Percentiles rank a stretch among this genome's conserved stretches.
These are phyloP conservation scores for Choristoneura rosaceana DNA, from an alignment of 2,888 invertebrate species.

Conservation along the genomic window DNA sequence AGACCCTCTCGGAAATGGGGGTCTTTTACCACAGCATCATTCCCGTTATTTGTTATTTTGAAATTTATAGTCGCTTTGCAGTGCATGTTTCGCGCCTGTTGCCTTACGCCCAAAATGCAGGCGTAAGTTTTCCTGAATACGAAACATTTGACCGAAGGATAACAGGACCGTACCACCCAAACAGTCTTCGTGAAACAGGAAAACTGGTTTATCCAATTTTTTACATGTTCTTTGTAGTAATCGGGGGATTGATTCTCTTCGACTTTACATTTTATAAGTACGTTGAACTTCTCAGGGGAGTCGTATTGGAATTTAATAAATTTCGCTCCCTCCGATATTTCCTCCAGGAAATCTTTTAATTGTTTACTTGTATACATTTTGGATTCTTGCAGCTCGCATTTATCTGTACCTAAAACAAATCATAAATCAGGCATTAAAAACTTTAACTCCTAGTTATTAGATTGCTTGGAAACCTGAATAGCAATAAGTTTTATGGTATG, in stretches of 20 bases:
- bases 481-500: no score
- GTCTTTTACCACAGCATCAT: constrained; percentile 44
- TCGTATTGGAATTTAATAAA: constrained; percentile 50
- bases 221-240: constrained; percentile 48
- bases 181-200: constrained; percentile 54
- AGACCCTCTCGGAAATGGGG: constrained; percentile 50
- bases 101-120: constrained; percentile 51
- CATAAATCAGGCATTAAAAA: no score
- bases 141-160: constrained; percentile 50
- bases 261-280: constrained; percentile 51
- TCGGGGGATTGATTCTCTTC: constrained; percentile 43
- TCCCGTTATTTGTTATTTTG: no score
- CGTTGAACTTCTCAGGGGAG: constrained; percentile 50
- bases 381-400: background rate
- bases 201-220: constrained; percentile 55
- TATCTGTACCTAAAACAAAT: background rate
- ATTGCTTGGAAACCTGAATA: no score
- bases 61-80: constrained; percentile 51
- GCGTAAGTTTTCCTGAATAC: constrained; percentile 52
- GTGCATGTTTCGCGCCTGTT: constrained; percentile 49
- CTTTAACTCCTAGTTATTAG: no score
- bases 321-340: constrained; percentile 49
- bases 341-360: constrained; percentile 47
- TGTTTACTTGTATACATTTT: constrained; percentile 47
- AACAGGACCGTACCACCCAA: constrained; percentile 53